phyloP scores from a whole-genome alignment of 2,888 invertebrate species.

The Apamea crenata region DNA sequence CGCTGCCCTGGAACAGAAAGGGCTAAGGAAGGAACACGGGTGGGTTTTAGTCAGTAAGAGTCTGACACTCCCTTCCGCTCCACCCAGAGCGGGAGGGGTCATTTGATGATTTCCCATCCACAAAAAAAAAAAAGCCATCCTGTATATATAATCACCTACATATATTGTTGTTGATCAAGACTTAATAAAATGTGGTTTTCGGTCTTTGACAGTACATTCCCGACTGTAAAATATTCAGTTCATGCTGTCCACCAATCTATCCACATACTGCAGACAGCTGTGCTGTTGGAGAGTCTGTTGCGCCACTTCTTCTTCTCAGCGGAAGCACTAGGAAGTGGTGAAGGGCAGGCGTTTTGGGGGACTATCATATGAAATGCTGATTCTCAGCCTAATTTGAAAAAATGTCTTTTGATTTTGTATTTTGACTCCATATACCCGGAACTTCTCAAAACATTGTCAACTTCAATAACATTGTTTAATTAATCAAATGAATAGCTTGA shows the following conservation, averaged over 20 bases:
- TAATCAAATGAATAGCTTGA: not conserved
- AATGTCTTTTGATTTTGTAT: not conserved
- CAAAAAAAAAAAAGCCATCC: too few relatives aligned
- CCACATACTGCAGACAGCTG: not conserved
- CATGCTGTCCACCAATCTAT: not conserved
- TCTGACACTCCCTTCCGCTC: too few relatives aligned
- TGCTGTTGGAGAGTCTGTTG: not conserved
- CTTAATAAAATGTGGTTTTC: too few relatives aligned
- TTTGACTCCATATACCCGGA: not conserved
- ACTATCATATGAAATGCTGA: not conserved
- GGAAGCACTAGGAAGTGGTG: not conserved
- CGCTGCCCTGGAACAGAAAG: too few relatives aligned
- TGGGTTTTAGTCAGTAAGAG: too few relatives aligned
- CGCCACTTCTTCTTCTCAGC: not conserved
- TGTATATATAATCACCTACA: too few relatives aligned
- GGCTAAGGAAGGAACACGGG: too few relatives aligned
- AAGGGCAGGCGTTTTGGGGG: not conserved
- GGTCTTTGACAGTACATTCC: not conserved
- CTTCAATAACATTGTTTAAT: not conserved
- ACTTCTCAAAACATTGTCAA: not conserved
- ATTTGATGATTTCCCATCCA: too few relatives aligned
- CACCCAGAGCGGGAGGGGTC: too few relatives aligned
- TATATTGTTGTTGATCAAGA: too few relatives aligned
- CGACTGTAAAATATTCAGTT: not conserved
- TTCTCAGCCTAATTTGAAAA: not conserved